phyloP scores from a whole-genome alignment of 2,888 invertebrate species.

The Ommatoiulus sabulosus region DNA sequence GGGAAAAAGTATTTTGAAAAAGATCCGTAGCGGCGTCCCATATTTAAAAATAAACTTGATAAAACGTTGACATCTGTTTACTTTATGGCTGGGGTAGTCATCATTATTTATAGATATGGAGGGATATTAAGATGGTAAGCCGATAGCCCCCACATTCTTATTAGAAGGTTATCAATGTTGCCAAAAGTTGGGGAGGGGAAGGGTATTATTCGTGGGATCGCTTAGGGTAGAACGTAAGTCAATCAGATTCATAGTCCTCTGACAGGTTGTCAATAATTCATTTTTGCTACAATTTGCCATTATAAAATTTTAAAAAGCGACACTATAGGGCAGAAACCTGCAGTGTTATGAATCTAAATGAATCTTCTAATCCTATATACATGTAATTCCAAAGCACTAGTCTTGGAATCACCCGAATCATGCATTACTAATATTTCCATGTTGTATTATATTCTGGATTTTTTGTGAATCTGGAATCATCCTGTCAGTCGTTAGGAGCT shows the following conservation, averaged over 20 bases:
- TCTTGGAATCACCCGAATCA: too few relatives aligned
- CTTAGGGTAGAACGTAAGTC: neutral
- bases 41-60: conserved; percentile 13
- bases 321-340: too few relatives aligned
- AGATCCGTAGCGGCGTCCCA: neutral
- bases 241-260: neutral
- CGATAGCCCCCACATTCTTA: neutral
- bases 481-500: too few relatives aligned
- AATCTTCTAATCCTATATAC: too few relatives aligned
- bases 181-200: neutral
- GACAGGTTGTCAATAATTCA: conserved; percentile 1
- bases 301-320: too few relatives aligned
- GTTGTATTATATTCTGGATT: too few relatives aligned
- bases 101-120: neutral
- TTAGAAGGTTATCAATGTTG: neutral
- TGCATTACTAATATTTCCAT: too few relatives aligned
- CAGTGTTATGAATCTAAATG: too few relatives aligned
- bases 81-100: neutral
- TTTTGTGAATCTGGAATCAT: too few relatives aligned
- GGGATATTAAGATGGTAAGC: neutral
- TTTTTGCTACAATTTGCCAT: neutral
- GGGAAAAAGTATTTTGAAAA: neutral
- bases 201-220: neutral
- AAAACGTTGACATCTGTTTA: conserved; percentile 27
- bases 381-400: too few relatives aligned